A percentile compares a stretch with the other conserved stretches of the same genome.
phyloP scores from a whole-genome alignment of 2,797 vertebrate species.

The Catamblyrhynchus diadema region DNA sequence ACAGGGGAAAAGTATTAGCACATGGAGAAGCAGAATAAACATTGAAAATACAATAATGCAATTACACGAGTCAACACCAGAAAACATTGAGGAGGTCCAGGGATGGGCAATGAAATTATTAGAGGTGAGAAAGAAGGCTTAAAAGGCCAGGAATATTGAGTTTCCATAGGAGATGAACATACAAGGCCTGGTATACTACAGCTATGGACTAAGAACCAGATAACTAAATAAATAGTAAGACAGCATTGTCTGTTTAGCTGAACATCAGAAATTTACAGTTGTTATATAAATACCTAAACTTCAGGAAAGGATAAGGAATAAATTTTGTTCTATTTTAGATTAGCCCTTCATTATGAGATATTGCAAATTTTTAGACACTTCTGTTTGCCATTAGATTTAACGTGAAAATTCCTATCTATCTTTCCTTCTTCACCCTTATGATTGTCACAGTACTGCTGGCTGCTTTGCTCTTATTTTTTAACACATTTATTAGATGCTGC shows the following conservation, averaged over 20 bases:
- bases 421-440: not conserved
- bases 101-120: not conserved
- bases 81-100: not conserved
- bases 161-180: not conserved
- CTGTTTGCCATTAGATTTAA: not conserved
- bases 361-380: not conserved
- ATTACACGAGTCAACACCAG: not conserved
- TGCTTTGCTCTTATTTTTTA: not conserved
- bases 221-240: not conserved
- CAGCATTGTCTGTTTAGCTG: not conserved
- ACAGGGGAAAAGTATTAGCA: not conserved
- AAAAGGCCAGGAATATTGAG: not conserved
- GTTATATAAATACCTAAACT: not conserved
- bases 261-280: not conserved
- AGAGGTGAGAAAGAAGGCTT: not conserved
- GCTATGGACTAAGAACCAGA: not conserved
- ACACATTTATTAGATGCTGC: not conserved
- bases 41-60: not conserved
- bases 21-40: not conserved
- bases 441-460: not conserved
- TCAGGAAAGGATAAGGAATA: not conserved
- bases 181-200: not conserved
- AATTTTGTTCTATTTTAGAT: not conserved
- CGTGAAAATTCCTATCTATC: rapidly evolving
- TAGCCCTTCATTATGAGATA: not conserved